phyloP scores from a whole-genome alignment of 37 sponge, comb jelly and placozoan genomes.

The Ianthella basta region DNA sequence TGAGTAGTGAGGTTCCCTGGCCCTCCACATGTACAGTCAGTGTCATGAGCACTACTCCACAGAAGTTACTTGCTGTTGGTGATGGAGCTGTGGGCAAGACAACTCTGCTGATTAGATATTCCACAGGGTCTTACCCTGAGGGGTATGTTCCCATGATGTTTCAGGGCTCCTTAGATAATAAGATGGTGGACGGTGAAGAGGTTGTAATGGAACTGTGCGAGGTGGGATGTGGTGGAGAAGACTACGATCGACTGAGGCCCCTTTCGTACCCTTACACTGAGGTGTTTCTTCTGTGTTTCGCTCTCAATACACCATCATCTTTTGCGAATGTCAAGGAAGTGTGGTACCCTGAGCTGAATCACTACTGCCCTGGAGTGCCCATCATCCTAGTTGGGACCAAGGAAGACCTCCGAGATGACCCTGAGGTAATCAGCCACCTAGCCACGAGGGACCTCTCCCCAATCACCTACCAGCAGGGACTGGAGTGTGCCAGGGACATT shows the following conservation, averaged over 20 bases:
- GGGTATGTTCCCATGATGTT: constrained; percentile 17
- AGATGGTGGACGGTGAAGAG: constrained; percentile 59
- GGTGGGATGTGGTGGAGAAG: constrained; percentile 82
- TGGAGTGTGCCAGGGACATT: constrained; percentile 68
- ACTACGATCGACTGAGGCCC: constrained; percentile 86
- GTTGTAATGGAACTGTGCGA: constrained; percentile 83
- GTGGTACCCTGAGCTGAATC: constrained; percentile 77
- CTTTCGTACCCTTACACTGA: constrained; percentile 91
- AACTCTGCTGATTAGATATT: no score
- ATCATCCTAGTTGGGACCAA: constrained; percentile 84
- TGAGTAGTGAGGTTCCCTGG: no score
- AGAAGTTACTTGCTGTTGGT: no score
- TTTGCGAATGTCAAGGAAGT: constrained; percentile 60
- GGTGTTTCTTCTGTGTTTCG: constrained; percentile 69
- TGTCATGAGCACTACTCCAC: no score
- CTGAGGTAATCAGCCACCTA: constrained; percentile 49
- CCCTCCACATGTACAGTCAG: no score
- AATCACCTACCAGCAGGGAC: constrained; percentile 70
- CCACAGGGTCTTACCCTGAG: no score
- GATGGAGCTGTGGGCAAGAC: no score
- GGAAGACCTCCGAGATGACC: constrained; percentile 76
- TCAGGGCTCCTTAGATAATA: constrained; percentile 83
- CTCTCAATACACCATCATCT: constrained; percentile 64
- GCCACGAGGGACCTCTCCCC: constrained; percentile 49
- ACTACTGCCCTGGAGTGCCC: constrained; percentile 83